These are phyloP conservation scores for Scaptomyza polygonia DNA, from an alignment of 2,888 invertebrate genomes.

Conservation along the genomic window DNA sequence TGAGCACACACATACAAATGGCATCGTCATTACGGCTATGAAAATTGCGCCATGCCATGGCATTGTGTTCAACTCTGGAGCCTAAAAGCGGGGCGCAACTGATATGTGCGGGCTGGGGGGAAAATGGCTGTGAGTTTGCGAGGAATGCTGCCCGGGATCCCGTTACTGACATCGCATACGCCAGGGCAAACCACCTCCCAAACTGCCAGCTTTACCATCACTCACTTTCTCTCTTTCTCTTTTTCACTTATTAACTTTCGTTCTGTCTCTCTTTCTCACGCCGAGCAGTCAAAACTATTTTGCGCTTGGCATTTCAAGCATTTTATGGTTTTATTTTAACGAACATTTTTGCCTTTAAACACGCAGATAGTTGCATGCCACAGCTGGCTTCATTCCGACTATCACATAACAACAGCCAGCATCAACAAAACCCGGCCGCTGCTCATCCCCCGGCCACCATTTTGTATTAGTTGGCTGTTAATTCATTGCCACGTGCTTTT, in stretches of 20 bases:
- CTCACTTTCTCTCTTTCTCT: slow-evolving; percentile 2
- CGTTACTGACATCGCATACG: slow-evolving; percentile 71
- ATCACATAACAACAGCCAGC: slow-evolving; percentile 28
- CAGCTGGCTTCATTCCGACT: slow-evolving; percentile 39
- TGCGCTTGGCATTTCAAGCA: slow-evolving; percentile 78
- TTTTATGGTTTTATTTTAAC: slow-evolving; percentile 78
- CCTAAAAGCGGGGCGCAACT: slow-evolving; percentile 6
- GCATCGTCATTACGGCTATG: slow-evolving; percentile 70
- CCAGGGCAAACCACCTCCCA: slow-evolving; percentile 9
- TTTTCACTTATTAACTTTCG: neutral
- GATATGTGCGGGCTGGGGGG: neutral
- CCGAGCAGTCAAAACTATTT: slow-evolving; percentile 75
- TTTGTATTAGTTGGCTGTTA: slow-evolving; percentile 51
- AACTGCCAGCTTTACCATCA: slow-evolving; percentile 6
- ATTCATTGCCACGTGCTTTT: slow-evolving; percentile 63
- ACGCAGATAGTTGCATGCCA: slow-evolving; percentile 72
- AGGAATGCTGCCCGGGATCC: slow-evolving; percentile 36
- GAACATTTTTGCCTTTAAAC: slow-evolving; percentile 73
- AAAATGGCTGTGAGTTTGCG: slow-evolving; percentile 6
- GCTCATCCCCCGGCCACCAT: slow-evolving; percentile 7
- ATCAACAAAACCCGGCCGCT: neutral
- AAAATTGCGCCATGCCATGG: slow-evolving; percentile 75
- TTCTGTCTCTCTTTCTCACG: slow-evolving; percentile 3
- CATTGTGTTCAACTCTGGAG: slow-evolving; percentile 68
- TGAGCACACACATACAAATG: slow-evolving; percentile 30